A percentile compares a stretch with the other conserved stretches of the same genome.
These are phyloP conservation scores for Spongilla lacustris DNA, from an alignment of 37 sponge, comb jelly and placozoan genomes.

Conservation along the genomic window DNA sequence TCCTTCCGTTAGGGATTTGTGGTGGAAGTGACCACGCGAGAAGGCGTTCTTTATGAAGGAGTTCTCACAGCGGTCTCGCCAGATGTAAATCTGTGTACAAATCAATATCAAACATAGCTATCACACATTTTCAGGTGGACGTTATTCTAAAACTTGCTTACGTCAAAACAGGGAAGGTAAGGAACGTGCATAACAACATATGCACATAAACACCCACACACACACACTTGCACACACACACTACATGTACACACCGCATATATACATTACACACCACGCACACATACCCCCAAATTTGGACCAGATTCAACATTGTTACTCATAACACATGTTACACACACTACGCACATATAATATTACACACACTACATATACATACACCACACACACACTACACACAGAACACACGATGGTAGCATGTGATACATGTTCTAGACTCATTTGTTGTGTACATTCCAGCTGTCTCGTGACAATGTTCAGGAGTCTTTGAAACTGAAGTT, in stretches of 20 bases:
- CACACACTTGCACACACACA: conserved; percentile 5
- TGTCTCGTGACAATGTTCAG: conserved; percentile 25
- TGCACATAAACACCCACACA: neutral
- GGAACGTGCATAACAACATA: neutral
- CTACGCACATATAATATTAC: too few relatives aligned
- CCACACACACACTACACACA: neutral
- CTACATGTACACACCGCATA: neutral
- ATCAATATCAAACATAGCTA: neutral
- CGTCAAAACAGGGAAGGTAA: conserved; percentile 13
- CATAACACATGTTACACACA: too few relatives aligned
- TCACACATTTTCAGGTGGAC: conserved; percentile 16
- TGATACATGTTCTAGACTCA: neutral
- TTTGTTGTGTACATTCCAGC: neutral
- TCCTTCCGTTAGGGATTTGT: conserved; percentile 47
- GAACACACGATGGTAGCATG: too few relatives aligned
- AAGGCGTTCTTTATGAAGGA: conserved; percentile 48
- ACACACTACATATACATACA: neutral
- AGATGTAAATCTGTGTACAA: neutral
- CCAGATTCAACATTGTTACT: too few relatives aligned
- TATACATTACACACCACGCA: neutral
- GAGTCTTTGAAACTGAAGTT: conserved; percentile 18
- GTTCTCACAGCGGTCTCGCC: conserved; percentile 51
- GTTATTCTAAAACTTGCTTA: conserved; percentile 42
- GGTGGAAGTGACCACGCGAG: conserved; percentile 42
- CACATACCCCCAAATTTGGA: neutral